Base-by-base conservation (phyloP, 2,113 vertebrate species). In the Takifugu flavidus region DNA sequence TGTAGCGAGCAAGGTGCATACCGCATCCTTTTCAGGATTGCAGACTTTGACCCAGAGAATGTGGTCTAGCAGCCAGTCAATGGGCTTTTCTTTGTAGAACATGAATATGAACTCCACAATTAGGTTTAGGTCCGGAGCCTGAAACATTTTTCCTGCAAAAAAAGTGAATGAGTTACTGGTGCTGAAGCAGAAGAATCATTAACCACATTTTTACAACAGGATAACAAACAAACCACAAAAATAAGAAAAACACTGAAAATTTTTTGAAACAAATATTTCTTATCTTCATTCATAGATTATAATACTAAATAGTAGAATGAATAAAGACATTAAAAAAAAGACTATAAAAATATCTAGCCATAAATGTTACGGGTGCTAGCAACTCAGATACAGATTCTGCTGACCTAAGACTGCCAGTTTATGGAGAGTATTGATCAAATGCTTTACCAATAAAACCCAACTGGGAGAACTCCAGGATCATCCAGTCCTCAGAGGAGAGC, bases 41-140 rank as follows among this genome's bases (percentile, higher is more conserved):
- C 97, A 99, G 65, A 97, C 97, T 93, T 99, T 99, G 49, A 99
- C 97, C 97, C 97, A 99, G 42, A 99, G 94, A 75, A 99, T 98
- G 65, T 98, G 97, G 74, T 99, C 97, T 82, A 99, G 89, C 34
- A 99, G 92, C 97, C 97, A 99, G 68, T 99, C 97, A 39, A 99
- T 99, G 62, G 96, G 97, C 75, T 99, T 98, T 88, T 98, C 97
- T 74, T 98, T 98, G 72, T 99, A 98, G 87, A 99, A 99, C 97
- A 99, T 99, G 79, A 99, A 94, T 89, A 99, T 98, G 85, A 99
- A 99, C 88, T 99, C 96, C 57, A 99, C 96, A 61, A 99, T 97
- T 72, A 99, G 92, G 80, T 95, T 98, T 51, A 99, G 89, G 89
- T 99, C 97, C 46, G 96, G 95, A 39, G 96, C 93, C 85, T 98